phyloP scores from a whole-genome alignment of 2,888 invertebrate species.

The Eristalis arbustorum region DNA sequence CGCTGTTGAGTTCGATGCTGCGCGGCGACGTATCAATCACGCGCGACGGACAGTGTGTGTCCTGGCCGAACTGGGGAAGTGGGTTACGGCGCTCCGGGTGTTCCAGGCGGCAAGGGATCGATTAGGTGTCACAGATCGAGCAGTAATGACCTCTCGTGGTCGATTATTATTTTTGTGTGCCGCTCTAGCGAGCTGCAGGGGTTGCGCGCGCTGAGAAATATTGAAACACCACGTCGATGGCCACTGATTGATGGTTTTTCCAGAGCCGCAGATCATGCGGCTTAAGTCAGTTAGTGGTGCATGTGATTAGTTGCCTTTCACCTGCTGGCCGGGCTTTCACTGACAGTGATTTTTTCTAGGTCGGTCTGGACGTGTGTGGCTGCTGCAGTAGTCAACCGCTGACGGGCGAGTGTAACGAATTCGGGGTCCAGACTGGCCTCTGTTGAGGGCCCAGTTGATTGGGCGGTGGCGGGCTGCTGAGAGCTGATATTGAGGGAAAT shows the following conservation, averaged over 20 bases:
- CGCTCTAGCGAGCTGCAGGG: neutral
- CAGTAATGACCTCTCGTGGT: slow-evolving; percentile 40
- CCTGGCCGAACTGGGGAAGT: slow-evolving; percentile 21
- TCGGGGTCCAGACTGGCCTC: neutral
- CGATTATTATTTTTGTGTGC: slow-evolving; percentile 14
- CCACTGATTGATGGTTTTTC: neutral
- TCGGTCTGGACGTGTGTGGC: neutral
- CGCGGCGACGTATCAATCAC: neutral
- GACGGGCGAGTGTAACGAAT: neutral
- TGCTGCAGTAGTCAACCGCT: neutral
- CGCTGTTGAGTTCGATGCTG: neutral
- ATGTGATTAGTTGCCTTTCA: neutral
- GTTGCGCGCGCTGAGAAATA: neutral
- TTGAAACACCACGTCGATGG: neutral
- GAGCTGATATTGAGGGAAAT: too few species aligned
- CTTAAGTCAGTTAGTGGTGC: neutral
- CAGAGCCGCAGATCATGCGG: neutral
- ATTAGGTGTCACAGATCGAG: slow-evolving; percentile 61
- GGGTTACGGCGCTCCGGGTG: slow-evolving; percentile 36
- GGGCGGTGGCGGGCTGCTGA: too few species aligned
- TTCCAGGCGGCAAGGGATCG: slow-evolving; percentile 40
- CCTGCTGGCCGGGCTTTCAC: neutral
- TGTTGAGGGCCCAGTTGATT: too few species aligned
- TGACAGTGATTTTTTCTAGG: neutral
- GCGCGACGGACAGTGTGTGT: neutral